Conservation (phyloP, 2,888 invertebrate species). For the Maniola hyperantus region DNA sequence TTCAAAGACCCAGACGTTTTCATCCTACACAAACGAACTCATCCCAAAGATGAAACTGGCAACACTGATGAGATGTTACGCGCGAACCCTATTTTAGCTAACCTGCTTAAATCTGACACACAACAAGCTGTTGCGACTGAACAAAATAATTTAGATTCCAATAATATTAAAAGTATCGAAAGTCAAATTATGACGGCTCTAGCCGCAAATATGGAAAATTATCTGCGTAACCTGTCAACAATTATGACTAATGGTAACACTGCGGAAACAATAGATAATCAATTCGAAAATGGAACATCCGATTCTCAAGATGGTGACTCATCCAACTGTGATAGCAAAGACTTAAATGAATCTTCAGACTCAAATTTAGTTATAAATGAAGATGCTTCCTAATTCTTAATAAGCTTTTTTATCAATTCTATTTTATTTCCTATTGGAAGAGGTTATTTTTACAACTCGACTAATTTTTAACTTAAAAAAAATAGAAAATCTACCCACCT, state of each 20-base stretch:
- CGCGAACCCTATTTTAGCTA: constrained; percentile 71
- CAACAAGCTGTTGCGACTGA: constrained; percentile 43
- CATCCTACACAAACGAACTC: constrained; percentile 61
- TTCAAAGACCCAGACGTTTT: constrained; percentile 77
- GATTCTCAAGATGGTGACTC: constrained; percentile 30
- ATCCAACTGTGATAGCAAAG: constrained; percentile 46
- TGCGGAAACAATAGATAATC: constrained; percentile 26
- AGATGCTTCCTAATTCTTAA: constrained; percentile 37
- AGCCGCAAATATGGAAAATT: constrained; percentile 63
- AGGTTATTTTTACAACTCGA: constrained; percentile 14
- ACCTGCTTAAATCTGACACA: constrained; percentile 53
- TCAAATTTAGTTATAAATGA: constrained; percentile 59
- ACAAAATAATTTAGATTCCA: constrained; percentile 48
- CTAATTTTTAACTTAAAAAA: constrained; percentile 20
- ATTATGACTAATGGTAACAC: constrained; percentile 43
- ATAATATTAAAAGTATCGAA: constrained; percentile 53
- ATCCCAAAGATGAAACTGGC: constrained; percentile 52
- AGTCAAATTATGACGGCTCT: constrained; percentile 64
- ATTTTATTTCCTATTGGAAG: constrained; percentile 17
- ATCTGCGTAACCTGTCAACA: constrained; percentile 56
- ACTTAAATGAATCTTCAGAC: constrained; percentile 52
- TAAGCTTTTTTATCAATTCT: constrained; percentile 14
- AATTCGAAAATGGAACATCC: constrained; percentile 28
- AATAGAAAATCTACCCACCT: constrained; percentile 38
- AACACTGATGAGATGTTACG: constrained; percentile 56